These are phyloP conservation scores for Cochlearius cochlearius DNA, from an alignment of 2,113 vertebrate genomes.

Conservation along the genomic window DNA sequence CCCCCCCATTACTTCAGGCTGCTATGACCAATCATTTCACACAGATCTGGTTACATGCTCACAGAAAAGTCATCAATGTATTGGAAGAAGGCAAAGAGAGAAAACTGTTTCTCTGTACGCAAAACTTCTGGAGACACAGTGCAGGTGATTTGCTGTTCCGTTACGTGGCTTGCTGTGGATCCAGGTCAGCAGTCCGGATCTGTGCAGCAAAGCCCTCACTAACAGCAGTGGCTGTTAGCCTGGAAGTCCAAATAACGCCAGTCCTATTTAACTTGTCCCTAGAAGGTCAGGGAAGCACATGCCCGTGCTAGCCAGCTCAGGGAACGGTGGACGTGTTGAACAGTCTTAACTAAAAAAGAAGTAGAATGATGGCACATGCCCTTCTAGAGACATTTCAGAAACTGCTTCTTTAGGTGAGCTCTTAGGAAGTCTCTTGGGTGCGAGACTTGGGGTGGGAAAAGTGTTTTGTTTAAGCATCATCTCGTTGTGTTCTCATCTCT, in stretches of 20 bases:
- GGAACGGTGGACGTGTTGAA: neutral
- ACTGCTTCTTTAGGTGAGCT: neutral
- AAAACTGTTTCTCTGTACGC: neutral
- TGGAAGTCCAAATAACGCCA: neutral
- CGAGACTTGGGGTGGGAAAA: fast-evolving
- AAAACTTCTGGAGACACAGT: neutral
- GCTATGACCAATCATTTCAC: neutral
- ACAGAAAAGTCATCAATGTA: constrained; percentile 9
- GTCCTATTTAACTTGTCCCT: neutral
- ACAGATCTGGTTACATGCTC: neutral
- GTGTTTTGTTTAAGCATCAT: neutral
- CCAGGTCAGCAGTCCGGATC: neutral
- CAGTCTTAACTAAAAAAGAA: neutral
- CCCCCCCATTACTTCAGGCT: neutral
- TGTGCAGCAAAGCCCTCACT: neutral
- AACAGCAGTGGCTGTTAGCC: neutral
- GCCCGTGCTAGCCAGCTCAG: neutral
- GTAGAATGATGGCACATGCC: neutral
- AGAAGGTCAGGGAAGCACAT: neutral
- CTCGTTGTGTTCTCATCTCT: neutral
- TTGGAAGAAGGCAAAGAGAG: neutral
- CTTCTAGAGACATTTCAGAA: neutral
- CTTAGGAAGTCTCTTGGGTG: neutral
- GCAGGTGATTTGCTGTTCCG: neutral
- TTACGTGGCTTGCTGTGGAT: neutral